phyloP scores from a whole-genome alignment of 1,140 invertebrate species.

The Callitettix versicolor region DNA sequence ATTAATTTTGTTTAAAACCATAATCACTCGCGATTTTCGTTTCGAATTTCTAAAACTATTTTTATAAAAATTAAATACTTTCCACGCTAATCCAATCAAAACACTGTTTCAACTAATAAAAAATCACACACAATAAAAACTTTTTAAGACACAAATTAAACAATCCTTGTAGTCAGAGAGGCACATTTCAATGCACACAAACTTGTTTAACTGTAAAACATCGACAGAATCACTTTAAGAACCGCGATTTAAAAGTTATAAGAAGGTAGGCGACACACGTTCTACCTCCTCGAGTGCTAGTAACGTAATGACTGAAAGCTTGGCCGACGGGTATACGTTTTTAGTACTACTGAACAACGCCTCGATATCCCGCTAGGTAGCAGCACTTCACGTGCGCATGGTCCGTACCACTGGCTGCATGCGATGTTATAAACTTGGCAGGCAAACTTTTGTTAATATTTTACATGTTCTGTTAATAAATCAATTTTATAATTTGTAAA shows the following conservation, averaged over 20 bases:
- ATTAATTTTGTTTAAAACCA: not conserved
- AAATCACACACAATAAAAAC: too few relatives aligned
- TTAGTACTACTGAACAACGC: slow-evolving; percentile 5
- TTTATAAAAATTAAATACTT: too few relatives aligned
- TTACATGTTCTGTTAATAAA: too few relatives aligned
- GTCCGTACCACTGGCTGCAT: not conserved
- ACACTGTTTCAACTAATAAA: too few relatives aligned
- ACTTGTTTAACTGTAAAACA: not conserved
- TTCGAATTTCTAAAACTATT: too few relatives aligned
- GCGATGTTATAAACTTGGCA: too few relatives aligned
- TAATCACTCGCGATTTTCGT: too few relatives aligned
- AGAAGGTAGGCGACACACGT: not conserved
- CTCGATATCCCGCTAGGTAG: slow-evolving; percentile 1
- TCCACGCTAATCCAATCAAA: too few relatives aligned
- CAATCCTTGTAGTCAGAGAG: not conserved
- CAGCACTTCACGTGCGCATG: slow-evolving; percentile 17
- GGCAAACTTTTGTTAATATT: too few relatives aligned
- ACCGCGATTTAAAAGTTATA: not conserved
- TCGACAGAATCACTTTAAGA: not conserved
- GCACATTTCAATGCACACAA: not conserved
- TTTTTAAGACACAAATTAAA: too few relatives aligned
- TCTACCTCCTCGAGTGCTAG: not conserved
- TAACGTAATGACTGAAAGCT: not conserved
- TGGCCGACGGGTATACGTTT: not conserved
- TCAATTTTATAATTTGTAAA: too few relatives aligned